A percentile compares a stretch with the other conserved stretches of the same genome.
These are phyloP conservation scores for Otis tarda DNA, from an alignment of 2,113 vertebrate genomes.

Conservation along the genomic window DNA sequence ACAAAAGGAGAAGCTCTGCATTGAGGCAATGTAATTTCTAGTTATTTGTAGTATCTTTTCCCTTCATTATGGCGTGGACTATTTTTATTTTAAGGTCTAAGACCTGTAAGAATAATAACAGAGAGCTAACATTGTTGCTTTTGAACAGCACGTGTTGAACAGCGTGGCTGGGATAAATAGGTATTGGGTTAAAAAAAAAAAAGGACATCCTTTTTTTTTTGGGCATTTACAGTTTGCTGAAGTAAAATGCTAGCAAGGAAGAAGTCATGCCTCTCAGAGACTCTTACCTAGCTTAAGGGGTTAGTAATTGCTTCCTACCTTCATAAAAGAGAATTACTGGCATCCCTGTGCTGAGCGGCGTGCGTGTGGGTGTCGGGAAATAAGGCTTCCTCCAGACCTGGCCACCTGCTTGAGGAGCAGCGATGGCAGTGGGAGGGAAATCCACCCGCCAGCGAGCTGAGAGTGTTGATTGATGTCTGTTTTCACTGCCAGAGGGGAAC, in stretches of 20 bases:
- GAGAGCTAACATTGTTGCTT: background rate
- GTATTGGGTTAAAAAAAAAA: background rate
- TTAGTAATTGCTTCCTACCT: background rate
- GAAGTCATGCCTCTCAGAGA: constrained; percentile 3
- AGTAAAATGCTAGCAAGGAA: constrained; percentile 12
- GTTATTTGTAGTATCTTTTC: background rate
- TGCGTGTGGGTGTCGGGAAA: background rate
- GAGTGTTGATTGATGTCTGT: background rate
- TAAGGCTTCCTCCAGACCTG: constrained; percentile 30
- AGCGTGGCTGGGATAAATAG: background rate
- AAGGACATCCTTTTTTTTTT: background rate
- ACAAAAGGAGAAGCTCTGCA: background rate
- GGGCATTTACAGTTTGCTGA: background rate
- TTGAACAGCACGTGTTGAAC: background rate
- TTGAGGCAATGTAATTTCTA: background rate
- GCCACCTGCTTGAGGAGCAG: constrained; percentile 25
- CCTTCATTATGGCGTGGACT: background rate
- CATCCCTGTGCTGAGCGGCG: background rate
- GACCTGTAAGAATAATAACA: background rate
- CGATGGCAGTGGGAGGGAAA: background rate
- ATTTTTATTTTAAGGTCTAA: background rate
- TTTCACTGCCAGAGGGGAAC: background rate
- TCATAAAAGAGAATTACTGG: background rate
- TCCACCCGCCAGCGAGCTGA: background rate
- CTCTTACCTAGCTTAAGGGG: background rate